A percentile compares a stretch with the other conserved stretches of the same genome.
Evolutionary conservation across 2,113 vertebrate species (phyloP).

Genomic region (Pyrgilauda ruficollis): DNA sequence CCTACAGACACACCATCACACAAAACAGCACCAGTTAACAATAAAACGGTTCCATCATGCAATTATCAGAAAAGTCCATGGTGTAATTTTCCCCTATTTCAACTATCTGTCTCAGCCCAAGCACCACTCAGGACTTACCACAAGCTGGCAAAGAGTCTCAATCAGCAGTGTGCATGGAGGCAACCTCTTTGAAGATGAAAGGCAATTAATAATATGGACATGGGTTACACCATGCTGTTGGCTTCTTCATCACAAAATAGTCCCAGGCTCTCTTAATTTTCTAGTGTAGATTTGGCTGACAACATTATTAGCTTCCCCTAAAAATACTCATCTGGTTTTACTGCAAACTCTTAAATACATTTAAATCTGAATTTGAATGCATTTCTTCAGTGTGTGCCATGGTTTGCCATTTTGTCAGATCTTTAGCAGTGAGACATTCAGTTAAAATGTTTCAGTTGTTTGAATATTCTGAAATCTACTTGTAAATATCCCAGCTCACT

Average conservation of each 20-base stretch:
- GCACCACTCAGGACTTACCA: not conserved
- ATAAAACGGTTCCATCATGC: not conserved
- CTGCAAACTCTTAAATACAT: not conserved
- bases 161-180: not conserved
- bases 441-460: not conserved
- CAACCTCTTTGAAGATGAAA: not conserved
- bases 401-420: not conserved
- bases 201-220: not conserved
- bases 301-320: not conserved
- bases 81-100: not conserved
- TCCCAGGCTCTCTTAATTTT: not conserved
- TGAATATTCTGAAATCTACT: not conserved
- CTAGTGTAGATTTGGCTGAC: not conserved
- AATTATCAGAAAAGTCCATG: not conserved
- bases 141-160: not conserved
- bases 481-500: not conserved
- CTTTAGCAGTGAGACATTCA: not conserved
- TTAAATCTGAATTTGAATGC: not conserved
- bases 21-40: not conserved
- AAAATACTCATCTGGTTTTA: not conserved
- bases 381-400: not conserved
- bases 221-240: not conserved
- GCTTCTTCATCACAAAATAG: not conserved
- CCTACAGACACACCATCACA: not conserved
- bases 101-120: not conserved